These are phyloP conservation scores for Crotophaga sulcirostris DNA, from an alignment of 2,113 vertebrate genomes.

Conservation along the genomic window DNA sequence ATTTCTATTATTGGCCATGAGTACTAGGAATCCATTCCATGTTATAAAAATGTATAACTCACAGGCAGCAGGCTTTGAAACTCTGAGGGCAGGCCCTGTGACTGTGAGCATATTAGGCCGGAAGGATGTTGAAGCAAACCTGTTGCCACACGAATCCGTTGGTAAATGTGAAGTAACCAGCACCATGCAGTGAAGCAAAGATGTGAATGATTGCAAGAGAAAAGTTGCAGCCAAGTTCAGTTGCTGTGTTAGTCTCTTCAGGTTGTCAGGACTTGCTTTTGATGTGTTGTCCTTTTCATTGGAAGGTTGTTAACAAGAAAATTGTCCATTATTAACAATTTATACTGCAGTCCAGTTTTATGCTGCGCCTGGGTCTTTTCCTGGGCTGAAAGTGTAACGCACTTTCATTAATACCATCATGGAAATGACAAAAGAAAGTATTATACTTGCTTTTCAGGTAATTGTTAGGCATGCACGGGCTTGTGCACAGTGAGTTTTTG, in stretches of 20 bases:
- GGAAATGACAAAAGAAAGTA: not conserved
- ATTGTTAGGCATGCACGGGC: not conserved
- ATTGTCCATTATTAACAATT: not conserved
- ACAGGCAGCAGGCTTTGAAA: not conserved
- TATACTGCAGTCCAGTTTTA: not conserved
- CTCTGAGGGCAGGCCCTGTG: not conserved
- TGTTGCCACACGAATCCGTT: not conserved
- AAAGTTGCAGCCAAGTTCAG: not conserved
- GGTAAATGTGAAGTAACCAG: not conserved
- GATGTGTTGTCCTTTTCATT: not conserved
- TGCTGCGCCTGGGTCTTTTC: not conserved
- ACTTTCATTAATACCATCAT: not conserved
- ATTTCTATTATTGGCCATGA: not conserved
- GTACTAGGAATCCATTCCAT: not conserved
- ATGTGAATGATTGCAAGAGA: not conserved
- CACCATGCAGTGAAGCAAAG: not conserved
- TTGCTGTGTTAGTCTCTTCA: not conserved
- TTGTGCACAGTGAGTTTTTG: not conserved
- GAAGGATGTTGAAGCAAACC: conserved; percentile 2
- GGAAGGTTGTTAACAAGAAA: not conserved
- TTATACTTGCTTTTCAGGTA: not conserved
- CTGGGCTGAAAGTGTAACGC: not conserved
- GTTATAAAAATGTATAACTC: not conserved
- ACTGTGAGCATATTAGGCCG: rapidly evolving
- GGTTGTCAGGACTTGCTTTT: not conserved